phyloP scores from a whole-genome alignment of 2,113 vertebrate species.

The Poeciliopsis retropinna region DNA sequence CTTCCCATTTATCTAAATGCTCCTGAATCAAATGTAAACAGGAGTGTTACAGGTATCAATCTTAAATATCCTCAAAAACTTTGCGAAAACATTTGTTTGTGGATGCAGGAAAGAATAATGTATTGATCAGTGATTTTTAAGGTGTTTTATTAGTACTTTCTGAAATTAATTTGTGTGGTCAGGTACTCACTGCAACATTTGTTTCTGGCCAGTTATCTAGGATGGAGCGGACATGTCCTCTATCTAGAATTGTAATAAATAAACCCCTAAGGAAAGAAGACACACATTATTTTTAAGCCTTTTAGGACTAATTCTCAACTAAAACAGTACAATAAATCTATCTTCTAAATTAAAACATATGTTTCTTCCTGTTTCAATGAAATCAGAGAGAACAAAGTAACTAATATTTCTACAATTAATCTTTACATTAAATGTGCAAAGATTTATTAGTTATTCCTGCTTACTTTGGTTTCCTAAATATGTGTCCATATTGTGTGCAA shows the following conservation, averaged over 20 bases:
- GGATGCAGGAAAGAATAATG: too few relatives aligned
- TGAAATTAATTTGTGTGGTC: not conserved
- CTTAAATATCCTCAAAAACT: too few relatives aligned
- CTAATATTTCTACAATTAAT: not conserved
- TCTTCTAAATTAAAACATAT: not conserved
- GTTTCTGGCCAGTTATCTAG: slow-evolving; percentile 98
- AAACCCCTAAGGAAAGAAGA: slow-evolving; percentile 84
- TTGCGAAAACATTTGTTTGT: too few relatives aligned
- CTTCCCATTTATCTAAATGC: not conserved
- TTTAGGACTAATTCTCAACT: not conserved
- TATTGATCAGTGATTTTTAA: not conserved
- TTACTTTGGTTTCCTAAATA: slow-evolving; percentile 98
- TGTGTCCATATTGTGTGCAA: slow-evolving; percentile 97
- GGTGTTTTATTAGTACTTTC: too few relatives aligned
- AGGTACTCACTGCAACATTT: slow-evolving; percentile 85
- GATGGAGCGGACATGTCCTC: slow-evolving; percentile 93
- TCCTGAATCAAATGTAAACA: not conserved
- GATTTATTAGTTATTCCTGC: not conserved
- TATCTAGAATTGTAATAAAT: slow-evolving; percentile 96
- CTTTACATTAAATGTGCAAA: not conserved
- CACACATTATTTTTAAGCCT: not conserved
- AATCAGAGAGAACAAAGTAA: not conserved
- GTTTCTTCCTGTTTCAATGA: not conserved
- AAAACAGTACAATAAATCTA: not conserved
- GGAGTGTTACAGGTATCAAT: not conserved